Base-by-base conservation (phyloP, 2,113 vertebrate species). In the Crotophaga sulcirostris region DNA sequence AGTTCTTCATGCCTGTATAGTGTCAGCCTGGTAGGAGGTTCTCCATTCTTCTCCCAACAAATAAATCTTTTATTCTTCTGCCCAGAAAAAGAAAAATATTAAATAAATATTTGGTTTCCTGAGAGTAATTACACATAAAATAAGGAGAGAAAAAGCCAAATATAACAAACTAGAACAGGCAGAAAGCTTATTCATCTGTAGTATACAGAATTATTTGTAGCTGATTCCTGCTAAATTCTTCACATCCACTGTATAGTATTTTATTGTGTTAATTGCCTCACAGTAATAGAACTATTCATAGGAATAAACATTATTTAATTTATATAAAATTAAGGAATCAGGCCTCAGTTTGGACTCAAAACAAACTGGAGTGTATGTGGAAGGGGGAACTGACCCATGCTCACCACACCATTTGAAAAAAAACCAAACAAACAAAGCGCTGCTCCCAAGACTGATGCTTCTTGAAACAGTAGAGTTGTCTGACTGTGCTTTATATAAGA, bases 51-150 rank as follows among this genome's bases (percentile, higher is more conserved):
- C 13, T 19, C 24, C 58, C 3, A 4, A 45, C 24, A 56, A 93
- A 74, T 68, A 87, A 63, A 81, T 62, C 54, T 86, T 96, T 64
- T 86, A 68, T 90, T 55, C 73, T 80, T 84, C 64, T 95, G 64
- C 56, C 76, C 88, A 95, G 83, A 92, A 90, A 72, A 75, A 88
- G 47, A 77, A 52, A 10, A 58, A 42, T 70, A 83, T 80, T 90
- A 90, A 93, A 84, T 82, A 95, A 83, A 92, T 95, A 91, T 34
- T 94, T 75, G 75, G 23, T 76, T 83, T 75, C 70, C 70, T 74
- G 26, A 59, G 17, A 85, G 34, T 70, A 91, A 91, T 70, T 85
- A 34, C 51, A 76, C 38, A 84, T n/a, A 68, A 90, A 81, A 81
- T 54, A 72, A 86, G 34, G 31, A 73, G 34, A 68, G n/a, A 72